Evolutionary conservation across 2,888 invertebrate species (phyloP), one percentile per base, ranked within the genome.

Genomic region (Megalurothrips usitatus): DNA sequence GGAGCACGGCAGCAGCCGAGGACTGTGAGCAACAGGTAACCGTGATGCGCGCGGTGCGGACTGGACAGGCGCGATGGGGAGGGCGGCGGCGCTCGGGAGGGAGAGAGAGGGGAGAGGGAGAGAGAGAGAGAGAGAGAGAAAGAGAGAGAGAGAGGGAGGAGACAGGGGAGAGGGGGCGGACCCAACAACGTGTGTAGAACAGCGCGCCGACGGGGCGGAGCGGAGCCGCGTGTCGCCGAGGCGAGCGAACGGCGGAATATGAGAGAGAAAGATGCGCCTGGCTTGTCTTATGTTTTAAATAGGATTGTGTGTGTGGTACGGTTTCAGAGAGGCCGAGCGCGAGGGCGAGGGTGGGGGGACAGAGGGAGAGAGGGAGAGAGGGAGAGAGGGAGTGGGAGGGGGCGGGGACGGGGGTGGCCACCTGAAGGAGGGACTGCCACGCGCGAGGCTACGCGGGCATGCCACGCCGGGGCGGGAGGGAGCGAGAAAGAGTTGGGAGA

Each of bases 231-330:
- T n/a, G 52, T 12, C 14, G 52, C 52, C 68, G 58, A 17, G 58
- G 26, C 68, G 12, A 75, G 68, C 68, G 23, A 10, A 8, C 68
- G 23, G 10, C 68, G 68, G 68, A 75, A 75, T 75, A 75, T 75
- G 68, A 75, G 68, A 75, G 68, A 75, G 68, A 75, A 75, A 75
- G 68, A 75, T 75, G 68, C 68, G 68, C 68, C 68, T 75, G 68
- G 68, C 68, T 75, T 75, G 68, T 75, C 68, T 75, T 75, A 75
- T 75, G 68, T 75, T 75, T 75, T 75, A 75, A 75, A 75, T 75
- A 75, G 68, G 68, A 75, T 75, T 75, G 68, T 75, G 68, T 75
- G 68, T 75, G 68, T 75, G 68, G 68, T 75, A 75, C 68, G 68
- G 68, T 75, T 75, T 75, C 68, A 75, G 68, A 26, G 68, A 26